A percentile compares a stretch with the other conserved stretches of the same genome.
Evolutionary conservation across 2,797 vertebrate genomes (phyloP).

Genomic region (Fistularia tabacaria): DNA sequence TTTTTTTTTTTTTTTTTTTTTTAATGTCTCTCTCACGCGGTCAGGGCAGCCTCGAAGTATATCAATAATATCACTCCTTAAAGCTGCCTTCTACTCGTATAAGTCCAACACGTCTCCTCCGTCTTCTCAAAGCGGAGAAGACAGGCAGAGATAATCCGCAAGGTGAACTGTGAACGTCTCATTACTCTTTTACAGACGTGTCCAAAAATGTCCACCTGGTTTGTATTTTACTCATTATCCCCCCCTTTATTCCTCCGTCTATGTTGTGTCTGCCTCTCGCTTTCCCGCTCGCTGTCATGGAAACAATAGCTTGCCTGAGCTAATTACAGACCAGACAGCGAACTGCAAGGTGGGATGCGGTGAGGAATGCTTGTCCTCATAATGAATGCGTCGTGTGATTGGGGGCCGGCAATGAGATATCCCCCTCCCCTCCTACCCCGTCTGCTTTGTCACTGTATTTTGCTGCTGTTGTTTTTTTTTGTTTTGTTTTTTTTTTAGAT

Average conservation of each 20-base stretch:
- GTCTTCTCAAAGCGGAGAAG: constrained; percentile 19
- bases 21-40: constrained; percentile 36
- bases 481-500: constrained; percentile 33
- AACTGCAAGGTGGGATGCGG: constrained; percentile 54
- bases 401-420: constrained; percentile 34
- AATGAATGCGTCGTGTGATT: constrained; percentile 40
- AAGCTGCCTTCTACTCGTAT: background rate
- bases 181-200: constrained; percentile 62
- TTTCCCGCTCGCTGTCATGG: constrained; percentile 51
- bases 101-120: background rate
- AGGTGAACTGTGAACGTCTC: constrained; percentile 45
- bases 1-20: constrained; percentile 5
- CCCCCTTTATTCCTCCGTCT: constrained; percentile 36
- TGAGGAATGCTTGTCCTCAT: constrained; percentile 51
- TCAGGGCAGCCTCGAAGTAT: too few relatives aligned
- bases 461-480: constrained; percentile 7
- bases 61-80: too few relatives aligned
- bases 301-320: constrained; percentile 60
- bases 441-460: constrained; percentile 37
- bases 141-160: constrained; percentile 15
- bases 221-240: constrained; percentile 52
- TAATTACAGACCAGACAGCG: constrained; percentile 64
- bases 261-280: constrained; percentile 37
- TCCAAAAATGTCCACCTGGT: constrained; percentile 66
- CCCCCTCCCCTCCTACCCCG: constrained; percentile 1